phyloP scores from a whole-genome alignment of 2,888 invertebrate genomes.

The Polyploca ridens region DNA sequence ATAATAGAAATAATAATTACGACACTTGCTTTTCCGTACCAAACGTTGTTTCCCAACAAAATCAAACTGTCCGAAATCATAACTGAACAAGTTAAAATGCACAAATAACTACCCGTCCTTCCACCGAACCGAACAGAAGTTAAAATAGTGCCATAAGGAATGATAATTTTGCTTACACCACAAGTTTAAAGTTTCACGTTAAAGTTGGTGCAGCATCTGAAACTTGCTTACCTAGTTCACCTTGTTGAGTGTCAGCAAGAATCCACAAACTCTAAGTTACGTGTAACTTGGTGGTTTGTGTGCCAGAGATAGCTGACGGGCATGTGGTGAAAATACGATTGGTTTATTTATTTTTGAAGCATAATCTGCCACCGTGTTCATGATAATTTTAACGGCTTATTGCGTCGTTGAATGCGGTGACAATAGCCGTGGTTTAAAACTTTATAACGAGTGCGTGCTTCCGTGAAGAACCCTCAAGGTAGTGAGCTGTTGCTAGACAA shows the following conservation, averaged over 20 bases:
- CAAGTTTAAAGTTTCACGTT: conserved; percentile 21
- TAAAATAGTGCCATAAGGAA: conserved; percentile 12
- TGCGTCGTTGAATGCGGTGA: no score
- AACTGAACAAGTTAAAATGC: not conserved
- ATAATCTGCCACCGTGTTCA: no score
- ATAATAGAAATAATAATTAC: no score
- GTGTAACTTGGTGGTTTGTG: not conserved
- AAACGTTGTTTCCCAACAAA: no score
- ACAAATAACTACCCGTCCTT: not conserved
- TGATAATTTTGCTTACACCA: conserved; percentile 22
- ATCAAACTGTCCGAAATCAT: not conserved
- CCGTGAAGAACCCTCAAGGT: no score
- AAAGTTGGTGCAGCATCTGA: conserved; percentile 29
- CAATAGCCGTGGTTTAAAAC: no score
- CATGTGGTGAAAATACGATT: not conserved
- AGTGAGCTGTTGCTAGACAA: no score
- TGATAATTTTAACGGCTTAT: no score
- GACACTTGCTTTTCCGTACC: no score
- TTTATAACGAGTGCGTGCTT: no score
- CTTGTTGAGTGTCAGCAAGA: conserved; percentile 24
- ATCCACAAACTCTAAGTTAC: conserved; percentile 22
- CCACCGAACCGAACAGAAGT: not conserved
- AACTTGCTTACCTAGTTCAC: conserved; percentile 11
- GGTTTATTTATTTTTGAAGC: no score
- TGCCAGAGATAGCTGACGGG: not conserved